Evolutionary conservation across 2,113 vertebrate genomes (phyloP).

Genomic region (Baryphthengus martii): DNA sequence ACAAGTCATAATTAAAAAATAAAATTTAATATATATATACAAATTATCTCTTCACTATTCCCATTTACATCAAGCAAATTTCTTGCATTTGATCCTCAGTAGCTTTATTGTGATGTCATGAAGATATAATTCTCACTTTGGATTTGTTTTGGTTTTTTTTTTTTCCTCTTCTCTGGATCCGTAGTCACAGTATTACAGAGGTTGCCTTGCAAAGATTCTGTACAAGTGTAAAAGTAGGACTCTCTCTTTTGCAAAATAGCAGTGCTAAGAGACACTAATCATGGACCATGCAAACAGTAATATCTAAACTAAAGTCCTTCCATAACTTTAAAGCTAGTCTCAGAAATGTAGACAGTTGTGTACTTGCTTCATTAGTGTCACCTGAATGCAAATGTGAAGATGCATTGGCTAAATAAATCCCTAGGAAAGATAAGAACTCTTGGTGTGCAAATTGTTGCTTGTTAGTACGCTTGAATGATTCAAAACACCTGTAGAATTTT

Average conservation of each 20-base stretch:
- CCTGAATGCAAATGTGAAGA: background rate
- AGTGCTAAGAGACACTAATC: background rate
- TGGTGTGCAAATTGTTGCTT: background rate
- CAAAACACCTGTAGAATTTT: background rate
- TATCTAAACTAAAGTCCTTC: background rate
- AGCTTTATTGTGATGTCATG: background rate
- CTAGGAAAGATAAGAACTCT: background rate
- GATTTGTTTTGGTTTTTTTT: too few relatives aligned
- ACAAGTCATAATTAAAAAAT: background rate
- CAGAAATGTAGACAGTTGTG: background rate
- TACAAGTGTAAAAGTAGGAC: background rate
- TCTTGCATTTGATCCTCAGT: background rate
- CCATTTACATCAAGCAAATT: background rate
- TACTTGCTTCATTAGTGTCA: background rate
- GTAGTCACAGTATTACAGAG: background rate
- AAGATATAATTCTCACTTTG: background rate
- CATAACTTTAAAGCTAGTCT: background rate
- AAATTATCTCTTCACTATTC: background rate
- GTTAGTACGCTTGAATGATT: background rate
- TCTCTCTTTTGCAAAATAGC: background rate
- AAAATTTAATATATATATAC: background rate
- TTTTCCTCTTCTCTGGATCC: background rate
- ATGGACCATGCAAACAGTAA: background rate
- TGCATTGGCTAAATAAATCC: background rate
- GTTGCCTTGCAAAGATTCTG: background rate